These are phyloP conservation scores for Drosophila pachea DNA, from an alignment of 1,140 invertebrate genomes.

Conservation along the genomic window DNA sequence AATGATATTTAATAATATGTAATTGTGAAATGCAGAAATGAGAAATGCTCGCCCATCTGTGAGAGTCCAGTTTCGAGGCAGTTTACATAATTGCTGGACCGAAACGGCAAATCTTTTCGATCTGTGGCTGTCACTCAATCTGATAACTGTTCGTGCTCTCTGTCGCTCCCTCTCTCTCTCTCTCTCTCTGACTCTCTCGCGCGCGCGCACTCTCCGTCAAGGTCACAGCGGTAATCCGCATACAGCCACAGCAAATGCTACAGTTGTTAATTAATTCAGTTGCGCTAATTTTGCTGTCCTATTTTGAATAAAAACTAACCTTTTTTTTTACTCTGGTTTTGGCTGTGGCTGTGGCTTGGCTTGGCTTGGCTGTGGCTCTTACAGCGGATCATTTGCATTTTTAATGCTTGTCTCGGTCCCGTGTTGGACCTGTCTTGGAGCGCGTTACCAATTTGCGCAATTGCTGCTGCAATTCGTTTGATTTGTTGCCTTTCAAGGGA, in stretches of 20 bases:
- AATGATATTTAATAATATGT: conserved; percentile 73
- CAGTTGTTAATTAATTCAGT: conserved; percentile 74
- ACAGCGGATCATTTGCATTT: conserved; percentile 51
- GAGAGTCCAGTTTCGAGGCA: conserved; percentile 18
- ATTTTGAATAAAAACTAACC: conserved; percentile 17
- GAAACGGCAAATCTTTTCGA: conserved; percentile 58
- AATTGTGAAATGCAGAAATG: conserved; percentile 67
- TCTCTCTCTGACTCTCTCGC: background rate
- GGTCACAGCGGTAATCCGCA: conserved; percentile 58
- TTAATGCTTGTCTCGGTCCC: conserved; percentile 26
- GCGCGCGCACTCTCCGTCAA: conserved; percentile 52
- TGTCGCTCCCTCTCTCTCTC: conserved; percentile 4
- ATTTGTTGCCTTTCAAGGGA: conserved; percentile 45
- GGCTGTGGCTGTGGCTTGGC: background rate
- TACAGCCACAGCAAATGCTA: conserved; percentile 56
- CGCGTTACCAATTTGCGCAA: conserved; percentile 53
- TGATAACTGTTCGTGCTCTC: background rate
- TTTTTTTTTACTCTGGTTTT: background rate
- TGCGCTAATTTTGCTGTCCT: conserved; percentile 65
- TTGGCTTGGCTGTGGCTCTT: conserved; percentile 25
- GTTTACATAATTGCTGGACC: conserved; percentile 58
- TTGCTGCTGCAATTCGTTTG: conserved; percentile 58
- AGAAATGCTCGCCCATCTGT: conserved; percentile 26
- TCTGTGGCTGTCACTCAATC: conserved; percentile 49
- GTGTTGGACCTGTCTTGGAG: conserved; percentile 23